Conservation (phyloP, 2,888 invertebrate genomes). For the Agrenia bidenticulata region DNA sequence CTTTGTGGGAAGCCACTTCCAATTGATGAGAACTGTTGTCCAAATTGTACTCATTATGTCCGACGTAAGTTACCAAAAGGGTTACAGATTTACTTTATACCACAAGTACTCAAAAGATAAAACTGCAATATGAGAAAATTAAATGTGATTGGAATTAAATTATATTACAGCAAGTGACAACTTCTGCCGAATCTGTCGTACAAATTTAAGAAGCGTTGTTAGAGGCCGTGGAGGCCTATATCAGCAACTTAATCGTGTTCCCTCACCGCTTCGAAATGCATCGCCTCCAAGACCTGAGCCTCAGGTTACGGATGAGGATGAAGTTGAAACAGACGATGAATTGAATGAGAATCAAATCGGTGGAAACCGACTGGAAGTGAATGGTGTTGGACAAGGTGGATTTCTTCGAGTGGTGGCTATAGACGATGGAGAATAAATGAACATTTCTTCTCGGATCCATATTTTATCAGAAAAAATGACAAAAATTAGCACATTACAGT, state of each 20-base stretch:
- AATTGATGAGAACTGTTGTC: conserved; percentile 47
- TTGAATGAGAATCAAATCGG: conserved; percentile 28
- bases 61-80: conserved; percentile 41
- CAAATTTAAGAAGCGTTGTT: conserved; percentile 49
- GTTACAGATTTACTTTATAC: neutral
- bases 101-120: neutral
- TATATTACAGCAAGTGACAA: conserved; percentile 47
- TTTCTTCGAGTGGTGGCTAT: conserved; percentile 50
- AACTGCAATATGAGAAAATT: too few species aligned
- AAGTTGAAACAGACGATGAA: conserved; percentile 37
- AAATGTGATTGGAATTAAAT: too few species aligned
- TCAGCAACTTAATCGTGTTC: conserved; percentile 50
- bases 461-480: neutral
- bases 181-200: conserved; percentile 51
- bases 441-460: too few species aligned
- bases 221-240: conserved; percentile 51
- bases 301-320: conserved; percentile 33
- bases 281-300: conserved; percentile 47
- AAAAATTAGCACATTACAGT: neutral
- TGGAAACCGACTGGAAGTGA: conserved; percentile 32
- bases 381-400: conserved; percentile 40
- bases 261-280: conserved; percentile 45
- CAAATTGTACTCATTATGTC: conserved; percentile 51
- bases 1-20: conserved; percentile 51
- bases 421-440: conserved; percentile 39